Evolutionary conservation across 2,113 vertebrate species (phyloP).

Genomic region (Lampris incognitus): DNA sequence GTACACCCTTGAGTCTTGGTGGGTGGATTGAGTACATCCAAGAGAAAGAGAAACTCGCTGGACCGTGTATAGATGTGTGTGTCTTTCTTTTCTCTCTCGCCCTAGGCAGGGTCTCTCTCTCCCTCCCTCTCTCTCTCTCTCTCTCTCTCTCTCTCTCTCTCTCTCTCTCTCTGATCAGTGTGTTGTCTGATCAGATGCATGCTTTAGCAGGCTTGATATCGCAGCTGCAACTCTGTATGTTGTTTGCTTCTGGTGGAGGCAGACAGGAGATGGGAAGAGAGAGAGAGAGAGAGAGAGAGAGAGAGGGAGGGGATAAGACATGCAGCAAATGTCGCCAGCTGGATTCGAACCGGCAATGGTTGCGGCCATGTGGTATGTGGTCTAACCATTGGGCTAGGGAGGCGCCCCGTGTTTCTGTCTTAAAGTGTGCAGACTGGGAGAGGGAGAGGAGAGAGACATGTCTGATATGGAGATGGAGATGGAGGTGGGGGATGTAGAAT

Average conservation of each 20-base stretch:
- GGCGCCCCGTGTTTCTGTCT: no score
- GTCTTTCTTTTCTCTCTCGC: background rate
- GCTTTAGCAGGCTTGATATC: conserved; percentile 28
- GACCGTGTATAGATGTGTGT: background rate
- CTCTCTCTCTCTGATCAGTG: conserved; percentile 36
- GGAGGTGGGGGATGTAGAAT: background rate
- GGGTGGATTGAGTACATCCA: conserved; percentile 52
- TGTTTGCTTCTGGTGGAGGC: background rate
- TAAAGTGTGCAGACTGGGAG: no score
- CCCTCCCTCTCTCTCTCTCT: conserved; percentile 1
- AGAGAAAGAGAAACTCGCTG: conserved; percentile 30
- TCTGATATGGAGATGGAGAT: no score
- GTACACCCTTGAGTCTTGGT: conserved; percentile 63
- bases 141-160: background rate
- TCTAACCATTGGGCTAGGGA: no score
- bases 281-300: conserved; percentile 9
- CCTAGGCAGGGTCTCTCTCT: background rate
- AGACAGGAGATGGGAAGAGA: background rate
- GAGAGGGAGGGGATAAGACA: background rate
- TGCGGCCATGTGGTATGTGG: no score
- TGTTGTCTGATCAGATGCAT: conserved; percentile 25
- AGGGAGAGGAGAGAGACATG: no score
- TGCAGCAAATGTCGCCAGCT: no score
- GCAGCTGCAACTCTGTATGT: conserved; percentile 24
- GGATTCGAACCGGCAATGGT: no score